These are phyloP conservation scores for Luidia sarsii DNA, from an alignment of 53 echinoderm and acorn worm species.

Conservation along the genomic window DNA sequence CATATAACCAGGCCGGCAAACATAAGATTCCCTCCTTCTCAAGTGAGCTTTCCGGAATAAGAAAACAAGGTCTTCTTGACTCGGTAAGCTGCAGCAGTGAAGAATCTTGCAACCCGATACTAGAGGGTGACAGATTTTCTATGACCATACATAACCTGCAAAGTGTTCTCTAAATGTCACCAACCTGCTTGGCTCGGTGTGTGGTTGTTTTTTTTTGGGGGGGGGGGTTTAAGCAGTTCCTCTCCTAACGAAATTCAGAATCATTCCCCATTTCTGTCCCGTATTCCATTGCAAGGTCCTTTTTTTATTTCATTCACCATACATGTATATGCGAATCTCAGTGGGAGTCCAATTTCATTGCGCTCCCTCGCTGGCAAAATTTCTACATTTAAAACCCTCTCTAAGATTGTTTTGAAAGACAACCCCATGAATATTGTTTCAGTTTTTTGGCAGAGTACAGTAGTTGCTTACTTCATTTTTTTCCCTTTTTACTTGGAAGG, in stretches of 20 bases:
- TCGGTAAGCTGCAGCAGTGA: not conserved
- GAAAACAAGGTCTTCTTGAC: conserved; percentile 16
- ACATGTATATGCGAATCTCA: not conserved
- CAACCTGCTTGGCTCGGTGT: not conserved
- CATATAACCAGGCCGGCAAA: conserved; percentile 6
- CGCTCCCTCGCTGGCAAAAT: not conserved
- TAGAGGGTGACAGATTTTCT: conserved; percentile 37
- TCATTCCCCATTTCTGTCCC: not conserved
- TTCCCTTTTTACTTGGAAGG: too few relatives aligned
- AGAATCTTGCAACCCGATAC: conserved; percentile 34
- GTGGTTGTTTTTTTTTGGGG: too few relatives aligned
- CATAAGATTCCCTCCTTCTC: conserved; percentile 9
- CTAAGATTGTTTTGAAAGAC: not conserved
- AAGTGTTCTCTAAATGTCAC: conserved; percentile 54
- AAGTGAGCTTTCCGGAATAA: conserved; percentile 47
- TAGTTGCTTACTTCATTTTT: too few relatives aligned
- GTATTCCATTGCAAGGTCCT: conserved; percentile 15
- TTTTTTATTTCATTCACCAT: not conserved
- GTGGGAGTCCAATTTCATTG: conserved; percentile 2
- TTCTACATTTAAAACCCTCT: not conserved
- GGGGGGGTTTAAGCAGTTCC: not conserved
- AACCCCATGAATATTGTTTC: conserved; percentile 5
- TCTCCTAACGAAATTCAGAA: conserved; percentile 10
- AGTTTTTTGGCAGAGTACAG: too few relatives aligned
- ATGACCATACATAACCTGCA: conserved; percentile 49